Percentiles rank a stretch among this genome's conserved stretches.
Evolutionary conservation across 2,888 invertebrate genomes (phyloP).

Genomic region (Rugalucina vietnamica): DNA sequence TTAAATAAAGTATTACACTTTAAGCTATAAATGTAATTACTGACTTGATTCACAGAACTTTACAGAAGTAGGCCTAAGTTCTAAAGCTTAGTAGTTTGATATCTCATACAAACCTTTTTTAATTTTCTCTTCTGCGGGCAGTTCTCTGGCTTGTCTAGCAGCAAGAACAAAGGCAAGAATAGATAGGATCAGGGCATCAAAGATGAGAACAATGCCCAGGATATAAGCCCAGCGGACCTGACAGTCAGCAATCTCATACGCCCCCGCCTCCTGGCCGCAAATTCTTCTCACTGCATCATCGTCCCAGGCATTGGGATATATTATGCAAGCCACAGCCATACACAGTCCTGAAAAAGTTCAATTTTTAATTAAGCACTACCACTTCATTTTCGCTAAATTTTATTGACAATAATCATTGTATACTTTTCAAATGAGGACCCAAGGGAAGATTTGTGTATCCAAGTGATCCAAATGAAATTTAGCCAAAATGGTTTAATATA

Average conservation of each 20-base stretch:
- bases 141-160: conserved; percentile 88
- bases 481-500: too few relatives aligned
- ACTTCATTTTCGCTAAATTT: too few relatives aligned
- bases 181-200: conserved; percentile 93
- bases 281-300: conserved; percentile 92
- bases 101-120: conserved; percentile 60
- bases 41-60: too few relatives aligned
- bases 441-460: too few relatives aligned
- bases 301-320: conserved; percentile 97
- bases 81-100: too few relatives aligned
- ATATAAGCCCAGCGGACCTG: conserved; percentile 92
- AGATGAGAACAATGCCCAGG: conserved; percentile 94
- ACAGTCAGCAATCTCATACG: conserved; percentile 91
- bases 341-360: conserved; percentile 94
- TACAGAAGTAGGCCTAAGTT: too few relatives aligned
- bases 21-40: too few relatives aligned
- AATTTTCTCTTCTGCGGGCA: conserved; percentile 64
- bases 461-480: too few relatives aligned
- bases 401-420: too few relatives aligned
- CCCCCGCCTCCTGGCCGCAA: conserved; percentile 91
- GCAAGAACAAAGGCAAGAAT: conserved; percentile 97
- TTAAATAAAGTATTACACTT: too few relatives aligned
- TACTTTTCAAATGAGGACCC: too few relatives aligned
- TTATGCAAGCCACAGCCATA: conserved; percentile 93
- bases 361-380: too few relatives aligned